These are phyloP conservation scores for Entelurus aequoreus DNA, from an alignment of 2,113 vertebrate species.

Conservation along the genomic window DNA sequence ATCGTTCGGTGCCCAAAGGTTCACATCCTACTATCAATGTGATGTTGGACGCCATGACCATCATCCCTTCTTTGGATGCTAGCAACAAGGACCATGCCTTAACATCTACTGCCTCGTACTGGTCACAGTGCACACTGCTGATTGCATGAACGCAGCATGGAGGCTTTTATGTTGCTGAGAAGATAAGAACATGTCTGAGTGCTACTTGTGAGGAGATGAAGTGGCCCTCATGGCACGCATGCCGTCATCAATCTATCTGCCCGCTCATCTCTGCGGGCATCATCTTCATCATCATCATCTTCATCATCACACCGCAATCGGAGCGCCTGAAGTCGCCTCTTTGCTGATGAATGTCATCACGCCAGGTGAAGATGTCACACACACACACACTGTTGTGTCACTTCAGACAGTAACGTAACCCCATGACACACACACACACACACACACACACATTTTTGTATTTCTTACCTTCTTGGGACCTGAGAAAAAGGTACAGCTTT, in stretches of 20 bases:
- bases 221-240: constrained; percentile 68
- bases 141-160: too few relatives aligned
- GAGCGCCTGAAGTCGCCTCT: constrained; percentile 45
- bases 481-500: background rate
- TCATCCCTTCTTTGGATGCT: too few relatives aligned
- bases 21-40: too few relatives aligned
- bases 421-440: constrained; percentile 41
- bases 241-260: constrained; percentile 48
- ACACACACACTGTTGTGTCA: constrained; percentile 45
- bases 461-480: too few relatives aligned
- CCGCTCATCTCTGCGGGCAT: constrained; percentile 26
- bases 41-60: too few relatives aligned
- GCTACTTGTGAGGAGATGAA: constrained; percentile 68
- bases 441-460: background rate
- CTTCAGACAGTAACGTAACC: constrained; percentile 44
- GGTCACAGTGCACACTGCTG: too few relatives aligned
- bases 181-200: constrained; percentile 66
- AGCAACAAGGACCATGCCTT: too few relatives aligned
- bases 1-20: too few relatives aligned
- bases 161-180: background rate
- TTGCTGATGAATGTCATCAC: constrained; percentile 60
- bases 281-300: constrained; percentile 15
- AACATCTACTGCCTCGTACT: too few relatives aligned
- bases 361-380: constrained; percentile 50
- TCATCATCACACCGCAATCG: constrained; percentile 20